Conservation (phyloP, 2,797 vertebrate species). For the Chrysocyon brachyurus region DNA sequence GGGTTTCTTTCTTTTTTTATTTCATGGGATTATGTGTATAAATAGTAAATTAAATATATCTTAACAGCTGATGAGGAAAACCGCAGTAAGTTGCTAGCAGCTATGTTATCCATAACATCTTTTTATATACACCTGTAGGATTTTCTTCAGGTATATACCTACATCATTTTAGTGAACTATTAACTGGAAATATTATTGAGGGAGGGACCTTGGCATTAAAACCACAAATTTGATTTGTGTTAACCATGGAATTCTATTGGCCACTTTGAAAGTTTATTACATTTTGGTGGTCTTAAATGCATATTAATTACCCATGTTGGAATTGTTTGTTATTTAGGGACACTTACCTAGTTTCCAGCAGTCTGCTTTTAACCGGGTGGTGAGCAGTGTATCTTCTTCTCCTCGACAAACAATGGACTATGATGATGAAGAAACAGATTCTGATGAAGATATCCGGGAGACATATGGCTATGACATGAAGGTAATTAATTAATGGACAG, state of each 20-base stretch:
- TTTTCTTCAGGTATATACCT: conserved; percentile 11
- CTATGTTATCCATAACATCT: not conserved
- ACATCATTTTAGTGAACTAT: conserved; percentile 51
- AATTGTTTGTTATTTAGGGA: conserved; percentile 89
- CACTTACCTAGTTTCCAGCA: conserved; percentile 99
- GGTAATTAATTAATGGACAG: conserved; percentile 87
- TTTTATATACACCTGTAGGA: not conserved
- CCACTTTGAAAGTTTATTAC: not conserved
- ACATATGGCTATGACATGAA: conserved; percentile 97
- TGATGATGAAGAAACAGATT: conserved; percentile 99
- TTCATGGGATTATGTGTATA: not conserved
- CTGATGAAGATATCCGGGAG: conserved; percentile 98
- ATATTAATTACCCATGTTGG: not conserved
- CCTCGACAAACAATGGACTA: conserved; percentile 96
- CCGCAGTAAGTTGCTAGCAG: conserved; percentile 21
- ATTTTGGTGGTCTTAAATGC: conserved; percentile 17
- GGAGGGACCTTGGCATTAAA: not conserved
- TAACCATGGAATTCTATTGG: conserved; percentile 15
- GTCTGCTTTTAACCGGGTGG: conserved; percentile 95
- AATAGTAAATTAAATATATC: conserved; percentile 10
- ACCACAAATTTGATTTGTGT: conserved; percentile 22
- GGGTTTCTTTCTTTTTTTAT: not conserved
- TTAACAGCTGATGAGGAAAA: not conserved
- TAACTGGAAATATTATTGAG: conserved; percentile 18
- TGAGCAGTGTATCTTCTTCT: conserved; percentile 92